Evolutionary conservation across 2,113 vertebrate species (phyloP).

Genomic region (Apus apus): DNA sequence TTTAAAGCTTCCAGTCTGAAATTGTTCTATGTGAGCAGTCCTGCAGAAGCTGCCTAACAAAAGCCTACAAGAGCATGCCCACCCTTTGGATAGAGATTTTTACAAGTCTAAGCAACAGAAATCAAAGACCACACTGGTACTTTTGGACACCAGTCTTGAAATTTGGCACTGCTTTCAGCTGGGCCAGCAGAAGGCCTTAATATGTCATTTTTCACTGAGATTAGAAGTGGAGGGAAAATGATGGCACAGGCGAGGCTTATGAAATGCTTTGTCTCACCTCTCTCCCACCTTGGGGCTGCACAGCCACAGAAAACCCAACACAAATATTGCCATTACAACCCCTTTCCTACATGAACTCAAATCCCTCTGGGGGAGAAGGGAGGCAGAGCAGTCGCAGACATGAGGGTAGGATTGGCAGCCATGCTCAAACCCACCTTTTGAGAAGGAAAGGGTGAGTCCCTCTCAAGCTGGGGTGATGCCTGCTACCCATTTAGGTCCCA

Average conservation of each 20-base stretch:
- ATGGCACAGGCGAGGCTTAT: rapidly evolving
- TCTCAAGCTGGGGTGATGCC: background rate
- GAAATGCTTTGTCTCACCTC: background rate
- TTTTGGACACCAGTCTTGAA: background rate
- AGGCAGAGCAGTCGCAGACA: background rate
- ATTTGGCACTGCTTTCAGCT: background rate
- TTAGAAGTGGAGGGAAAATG: rapidly evolving
- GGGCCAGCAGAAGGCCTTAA: background rate
- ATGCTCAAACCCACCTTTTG: background rate
- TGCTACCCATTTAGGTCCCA: background rate
- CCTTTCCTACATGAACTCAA: background rate
- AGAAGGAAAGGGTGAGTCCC: background rate
- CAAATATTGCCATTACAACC: background rate
- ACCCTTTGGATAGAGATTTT: background rate
- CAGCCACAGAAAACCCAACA: background rate
- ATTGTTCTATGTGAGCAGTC: background rate
- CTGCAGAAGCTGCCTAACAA: background rate
- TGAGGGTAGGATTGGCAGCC: rapidly evolving
- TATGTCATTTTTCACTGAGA: background rate
- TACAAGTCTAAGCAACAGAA: background rate
- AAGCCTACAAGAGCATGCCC: background rate
- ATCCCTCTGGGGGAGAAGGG: background rate
- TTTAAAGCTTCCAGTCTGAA: background rate
- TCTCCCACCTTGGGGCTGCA: background rate
- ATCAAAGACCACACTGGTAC: rapidly evolving